phyloP scores from a whole-genome alignment of 2,888 invertebrate genomes.

The Rhogogaster chlorosoma region DNA sequence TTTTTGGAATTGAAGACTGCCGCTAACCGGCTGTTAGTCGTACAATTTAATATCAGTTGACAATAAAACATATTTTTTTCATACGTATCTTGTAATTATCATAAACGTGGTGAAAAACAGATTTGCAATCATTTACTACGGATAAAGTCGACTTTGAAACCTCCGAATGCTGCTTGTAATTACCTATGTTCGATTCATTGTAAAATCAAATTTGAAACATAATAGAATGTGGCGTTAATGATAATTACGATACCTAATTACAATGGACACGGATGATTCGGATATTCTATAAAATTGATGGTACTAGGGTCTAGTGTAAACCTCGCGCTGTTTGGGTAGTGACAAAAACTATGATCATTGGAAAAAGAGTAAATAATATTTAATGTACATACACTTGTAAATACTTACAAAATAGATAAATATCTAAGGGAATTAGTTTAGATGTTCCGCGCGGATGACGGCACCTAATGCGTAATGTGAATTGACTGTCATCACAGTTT shows the following conservation, averaged over 20 bases:
- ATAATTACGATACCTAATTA: neutral
- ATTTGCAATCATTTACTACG: neutral
- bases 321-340: neutral
- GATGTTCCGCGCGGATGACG: neutral
- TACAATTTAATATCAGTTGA: neutral
- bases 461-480: neutral
- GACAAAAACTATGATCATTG: neutral
- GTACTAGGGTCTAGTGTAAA: neutral
- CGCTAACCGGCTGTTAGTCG: too few species aligned
- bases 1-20: too few species aligned
- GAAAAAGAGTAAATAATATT: neutral
- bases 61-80: neutral
- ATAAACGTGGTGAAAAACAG: neutral
- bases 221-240: neutral
- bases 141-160: neutral
- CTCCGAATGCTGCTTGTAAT: neutral
- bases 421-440: neutral
- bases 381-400: slow-evolving; percentile 20
- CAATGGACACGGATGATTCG: neutral
- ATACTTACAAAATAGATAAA: slow-evolving; percentile 25
- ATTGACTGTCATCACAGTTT: slow-evolving; percentile 35
- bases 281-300: neutral
- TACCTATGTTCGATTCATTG: neutral
- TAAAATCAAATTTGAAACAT: neutral
- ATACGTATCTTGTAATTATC: neutral